phyloP scores from a whole-genome alignment of 2,113 vertebrate species.

The Scalopus aquaticus region DNA sequence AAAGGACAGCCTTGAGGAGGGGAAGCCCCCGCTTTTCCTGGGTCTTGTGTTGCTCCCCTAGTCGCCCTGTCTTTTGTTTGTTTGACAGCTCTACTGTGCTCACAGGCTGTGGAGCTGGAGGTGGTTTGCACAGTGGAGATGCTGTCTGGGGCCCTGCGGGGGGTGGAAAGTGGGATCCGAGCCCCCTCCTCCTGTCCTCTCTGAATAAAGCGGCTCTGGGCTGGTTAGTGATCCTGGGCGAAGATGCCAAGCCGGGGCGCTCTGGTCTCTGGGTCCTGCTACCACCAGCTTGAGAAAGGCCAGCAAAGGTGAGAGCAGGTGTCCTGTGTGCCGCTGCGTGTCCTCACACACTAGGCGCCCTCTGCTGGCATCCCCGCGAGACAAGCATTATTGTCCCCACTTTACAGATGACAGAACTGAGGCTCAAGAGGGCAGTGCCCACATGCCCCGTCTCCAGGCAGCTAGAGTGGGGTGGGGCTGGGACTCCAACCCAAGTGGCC shows the following conservation, averaged over 20 bases:
- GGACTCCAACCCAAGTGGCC: not conserved
- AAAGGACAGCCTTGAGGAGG: not conserved
- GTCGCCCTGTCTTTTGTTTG: not conserved
- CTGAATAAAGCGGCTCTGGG: not conserved
- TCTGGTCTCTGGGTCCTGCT: not conserved
- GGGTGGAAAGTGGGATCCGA: not conserved
- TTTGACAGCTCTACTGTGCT: not conserved
- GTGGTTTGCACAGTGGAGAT: not conserved
- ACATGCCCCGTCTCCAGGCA: not conserved
- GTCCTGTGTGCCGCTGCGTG: fast-evolving
- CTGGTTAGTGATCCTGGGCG: not conserved
- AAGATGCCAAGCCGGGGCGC: not conserved
- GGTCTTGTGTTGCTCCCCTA: not conserved
- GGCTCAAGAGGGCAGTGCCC: not conserved
- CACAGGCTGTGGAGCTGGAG: not conserved
- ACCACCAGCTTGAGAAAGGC: not conserved
- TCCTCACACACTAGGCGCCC: not conserved
- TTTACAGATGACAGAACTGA: not conserved
- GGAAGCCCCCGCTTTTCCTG: not conserved
- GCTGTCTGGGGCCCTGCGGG: fast-evolving
- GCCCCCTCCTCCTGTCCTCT: no score
- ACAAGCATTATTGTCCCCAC: not conserved
- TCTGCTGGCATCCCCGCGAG: not conserved
- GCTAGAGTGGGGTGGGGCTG: not conserved
- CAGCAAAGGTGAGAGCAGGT: not conserved